Evolutionary conservation across 2,888 invertebrate species (phyloP).

Genomic region (Plebejus argus): DNA sequence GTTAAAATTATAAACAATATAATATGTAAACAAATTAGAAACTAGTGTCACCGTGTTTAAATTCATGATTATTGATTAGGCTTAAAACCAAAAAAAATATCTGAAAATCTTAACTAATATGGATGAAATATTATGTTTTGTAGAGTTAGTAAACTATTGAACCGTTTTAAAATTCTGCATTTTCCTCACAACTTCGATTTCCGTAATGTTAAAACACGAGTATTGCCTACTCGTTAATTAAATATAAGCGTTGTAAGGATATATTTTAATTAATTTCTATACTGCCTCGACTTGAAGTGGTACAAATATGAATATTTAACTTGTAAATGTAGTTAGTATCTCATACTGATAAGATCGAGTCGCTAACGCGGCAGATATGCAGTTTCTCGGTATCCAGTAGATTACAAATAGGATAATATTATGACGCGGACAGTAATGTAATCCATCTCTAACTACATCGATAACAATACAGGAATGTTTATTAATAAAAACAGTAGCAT

Average conservation of each 20-base stretch:
- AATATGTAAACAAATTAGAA: too few species aligned
- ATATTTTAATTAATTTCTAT: conserved; percentile 18
- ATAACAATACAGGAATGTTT: neutral
- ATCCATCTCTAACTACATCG: conserved; percentile 14
- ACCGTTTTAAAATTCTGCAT: neutral
- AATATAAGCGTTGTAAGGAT: neutral
- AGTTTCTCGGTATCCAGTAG: conserved; percentile 19
- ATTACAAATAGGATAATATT: conserved; percentile 22
- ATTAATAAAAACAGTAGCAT: neutral
- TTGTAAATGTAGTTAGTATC: conserved; percentile 19
- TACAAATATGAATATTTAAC: conserved; percentile 24
- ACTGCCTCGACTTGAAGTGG: conserved; percentile 12
- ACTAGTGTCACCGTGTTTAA: too few species aligned
- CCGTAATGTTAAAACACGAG: neutral
- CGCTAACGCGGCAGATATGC: conserved; percentile 22
- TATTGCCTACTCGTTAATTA: neutral
- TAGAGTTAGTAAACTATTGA: neutral
- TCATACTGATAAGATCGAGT: conserved; percentile 14
- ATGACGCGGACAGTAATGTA: conserved; percentile 6
- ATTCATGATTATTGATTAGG: too few species aligned
- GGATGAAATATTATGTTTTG: too few species aligned
- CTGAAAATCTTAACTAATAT: too few species aligned
- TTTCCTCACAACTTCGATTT: neutral
- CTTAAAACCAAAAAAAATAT: too few species aligned
- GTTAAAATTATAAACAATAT: too few species aligned